These are phyloP conservation scores for Drosophila sp. DNA, from an alignment of 1,140 invertebrate species.

Conservation along the genomic window DNA sequence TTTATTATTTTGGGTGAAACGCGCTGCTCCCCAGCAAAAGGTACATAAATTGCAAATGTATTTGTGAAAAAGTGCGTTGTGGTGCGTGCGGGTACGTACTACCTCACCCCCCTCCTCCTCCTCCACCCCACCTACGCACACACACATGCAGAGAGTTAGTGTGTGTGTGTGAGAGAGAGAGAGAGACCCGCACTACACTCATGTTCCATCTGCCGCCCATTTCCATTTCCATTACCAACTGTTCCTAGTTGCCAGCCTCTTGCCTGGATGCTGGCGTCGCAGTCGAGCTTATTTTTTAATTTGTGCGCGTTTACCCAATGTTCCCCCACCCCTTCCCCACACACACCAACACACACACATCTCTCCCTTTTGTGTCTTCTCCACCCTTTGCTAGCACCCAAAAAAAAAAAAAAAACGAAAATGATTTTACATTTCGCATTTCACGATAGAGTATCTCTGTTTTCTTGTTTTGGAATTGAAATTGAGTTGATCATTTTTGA, in stretches of 20 bases:
- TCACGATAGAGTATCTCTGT: too few species aligned
- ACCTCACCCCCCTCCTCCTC: not conserved
- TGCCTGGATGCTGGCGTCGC: conserved; percentile 12
- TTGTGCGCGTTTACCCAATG: conserved; percentile 28
- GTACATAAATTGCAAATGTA: conserved; percentile 67
- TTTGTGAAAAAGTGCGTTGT: conserved; percentile 65
- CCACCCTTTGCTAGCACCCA: not conserved
- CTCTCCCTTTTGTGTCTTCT: not conserved
- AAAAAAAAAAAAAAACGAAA: too few species aligned
- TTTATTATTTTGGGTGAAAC: conserved; percentile 54
- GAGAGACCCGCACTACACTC: conserved; percentile 1
- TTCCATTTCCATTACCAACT: not conserved
- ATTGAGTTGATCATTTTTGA: too few species aligned
- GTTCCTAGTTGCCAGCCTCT: conserved; percentile 5
- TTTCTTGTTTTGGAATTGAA: too few species aligned
- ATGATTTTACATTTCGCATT: not conserved
- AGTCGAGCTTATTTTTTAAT: conserved; percentile 33
- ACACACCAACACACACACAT: not conserved
- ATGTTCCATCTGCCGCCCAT: not conserved
- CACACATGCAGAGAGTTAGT: not conserved
- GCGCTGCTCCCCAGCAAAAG: conserved; percentile 44
- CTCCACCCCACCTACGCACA: not conserved
- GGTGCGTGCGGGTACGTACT: conserved; percentile 44
- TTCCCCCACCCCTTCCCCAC: not conserved
- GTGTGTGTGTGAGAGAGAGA: not conserved